These are phyloP conservation scores for Glaucomys volans DNA, from an alignment of 2,113 vertebrate genomes.

Conservation along the genomic window DNA sequence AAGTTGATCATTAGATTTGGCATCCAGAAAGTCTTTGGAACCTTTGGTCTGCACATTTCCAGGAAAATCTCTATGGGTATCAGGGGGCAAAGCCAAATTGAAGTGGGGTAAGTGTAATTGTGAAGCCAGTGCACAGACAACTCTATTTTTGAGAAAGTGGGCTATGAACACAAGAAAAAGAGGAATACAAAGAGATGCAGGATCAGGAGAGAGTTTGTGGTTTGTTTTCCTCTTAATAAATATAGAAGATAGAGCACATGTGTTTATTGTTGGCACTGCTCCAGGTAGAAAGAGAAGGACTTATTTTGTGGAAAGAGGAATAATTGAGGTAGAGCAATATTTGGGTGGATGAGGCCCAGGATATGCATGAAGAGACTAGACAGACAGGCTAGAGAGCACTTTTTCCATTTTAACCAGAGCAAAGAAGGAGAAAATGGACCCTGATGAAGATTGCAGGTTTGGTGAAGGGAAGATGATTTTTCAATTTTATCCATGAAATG, in stretches of 20 bases:
- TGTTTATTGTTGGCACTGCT: background rate
- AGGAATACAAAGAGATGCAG: background rate
- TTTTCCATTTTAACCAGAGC: constrained; percentile 55
- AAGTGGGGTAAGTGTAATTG: background rate
- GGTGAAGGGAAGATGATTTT: constrained; percentile 78
- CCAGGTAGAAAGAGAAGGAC: background rate
- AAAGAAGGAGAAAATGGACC: constrained; percentile 58
- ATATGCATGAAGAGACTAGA: background rate
- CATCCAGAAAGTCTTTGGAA: background rate
- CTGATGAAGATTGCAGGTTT: constrained; percentile 75
- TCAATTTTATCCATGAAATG: constrained; percentile 76
- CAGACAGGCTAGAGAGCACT: background rate
- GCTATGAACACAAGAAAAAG: background rate
- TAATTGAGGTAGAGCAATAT: background rate
- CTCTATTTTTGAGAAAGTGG: background rate
- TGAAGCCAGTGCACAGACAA: background rate
- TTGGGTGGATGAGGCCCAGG: background rate
- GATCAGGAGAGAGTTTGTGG: background rate
- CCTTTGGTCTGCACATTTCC: background rate
- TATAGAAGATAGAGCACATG: background rate
- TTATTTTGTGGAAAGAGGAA: background rate
- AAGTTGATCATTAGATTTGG: background rate
- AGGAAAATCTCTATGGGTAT: background rate
- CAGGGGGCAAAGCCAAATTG: background rate
- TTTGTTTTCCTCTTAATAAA: constrained; percentile 49